Evolutionary conservation across 2,113 vertebrate genomes (phyloP).

Genomic region (Taurulus bubalis): DNA sequence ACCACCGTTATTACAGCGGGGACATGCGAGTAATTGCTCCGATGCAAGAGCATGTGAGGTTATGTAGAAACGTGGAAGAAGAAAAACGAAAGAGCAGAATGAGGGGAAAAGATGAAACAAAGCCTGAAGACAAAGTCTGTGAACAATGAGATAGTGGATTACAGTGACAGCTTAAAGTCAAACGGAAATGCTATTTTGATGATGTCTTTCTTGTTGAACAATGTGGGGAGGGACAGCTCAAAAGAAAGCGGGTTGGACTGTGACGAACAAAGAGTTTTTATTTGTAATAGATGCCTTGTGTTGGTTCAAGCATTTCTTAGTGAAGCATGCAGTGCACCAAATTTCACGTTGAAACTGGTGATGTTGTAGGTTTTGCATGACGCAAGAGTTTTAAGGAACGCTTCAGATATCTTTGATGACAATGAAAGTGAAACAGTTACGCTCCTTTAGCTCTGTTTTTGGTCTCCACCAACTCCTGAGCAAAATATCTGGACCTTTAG

Average conservation of each 20-base stretch:
- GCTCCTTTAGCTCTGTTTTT: neutral
- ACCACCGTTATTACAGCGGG: slow-evolving; percentile 46
- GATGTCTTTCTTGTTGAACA: slow-evolving; percentile 13
- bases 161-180: slow-evolving; percentile 38
- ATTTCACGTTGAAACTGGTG: neutral
- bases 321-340: neutral
- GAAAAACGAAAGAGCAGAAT: neutral
- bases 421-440: neutral
- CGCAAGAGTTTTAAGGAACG: neutral
- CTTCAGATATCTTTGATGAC: neutral
- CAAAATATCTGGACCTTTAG: neutral
- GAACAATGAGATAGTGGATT: slow-evolving; percentile 25
- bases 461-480: neutral
- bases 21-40: slow-evolving; percentile 30
- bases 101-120: slow-evolving; percentile 13
- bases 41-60: slow-evolving; percentile 43
- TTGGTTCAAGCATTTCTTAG: neutral
- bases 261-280: neutral
- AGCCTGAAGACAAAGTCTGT: slow-evolving; percentile 17
- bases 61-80: slow-evolving; percentile 34
- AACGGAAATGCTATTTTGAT: slow-evolving; percentile 5
- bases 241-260: neutral
- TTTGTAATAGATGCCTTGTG: neutral
- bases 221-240: neutral
- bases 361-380: neutral